These are phyloP conservation scores for Drosophila kambysellisi DNA, from an alignment of 2,888 invertebrate species.

Conservation along the genomic window DNA sequence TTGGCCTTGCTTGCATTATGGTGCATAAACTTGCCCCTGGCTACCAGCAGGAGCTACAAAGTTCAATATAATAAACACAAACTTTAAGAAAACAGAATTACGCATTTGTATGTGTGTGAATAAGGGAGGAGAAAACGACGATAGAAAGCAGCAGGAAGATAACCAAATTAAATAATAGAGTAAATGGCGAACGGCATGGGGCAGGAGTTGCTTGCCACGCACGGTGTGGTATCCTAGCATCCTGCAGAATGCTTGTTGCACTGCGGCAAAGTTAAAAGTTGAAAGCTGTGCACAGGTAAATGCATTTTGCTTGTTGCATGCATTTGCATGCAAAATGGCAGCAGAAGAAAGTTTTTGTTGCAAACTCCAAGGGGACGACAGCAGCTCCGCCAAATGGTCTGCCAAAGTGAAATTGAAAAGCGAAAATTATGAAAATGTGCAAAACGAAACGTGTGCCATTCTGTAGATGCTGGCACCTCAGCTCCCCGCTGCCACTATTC, in stretches of 20 bases:
- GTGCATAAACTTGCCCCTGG: constrained; percentile 58
- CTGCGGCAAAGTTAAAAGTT: constrained; percentile 31
- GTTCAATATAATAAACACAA: constrained; percentile 77
- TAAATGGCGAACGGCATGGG: constrained; percentile 42
- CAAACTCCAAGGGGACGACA: constrained; percentile 31
- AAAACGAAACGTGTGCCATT: constrained; percentile 70
- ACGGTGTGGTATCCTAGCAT: constrained; percentile 1
- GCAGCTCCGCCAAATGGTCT: constrained; percentile 52
- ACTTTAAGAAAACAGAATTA: constrained; percentile 56
- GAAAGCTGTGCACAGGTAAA: constrained; percentile 61
- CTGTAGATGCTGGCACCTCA: constrained; percentile 18
- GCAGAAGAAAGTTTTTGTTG: constrained; percentile 63
- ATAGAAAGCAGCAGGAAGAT: constrained; percentile 38
- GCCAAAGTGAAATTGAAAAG: constrained; percentile 73
- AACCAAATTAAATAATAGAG: constrained; percentile 78
- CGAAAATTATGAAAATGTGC: constrained; percentile 74
- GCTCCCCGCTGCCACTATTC: constrained; percentile 31
- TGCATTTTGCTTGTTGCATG: constrained; percentile 77
- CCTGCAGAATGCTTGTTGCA: constrained; percentile 24
- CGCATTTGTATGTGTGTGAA: not conserved
- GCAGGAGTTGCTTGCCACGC: constrained; percentile 2
- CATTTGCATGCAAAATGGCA: constrained; percentile 63
- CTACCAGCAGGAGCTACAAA: constrained; percentile 56
- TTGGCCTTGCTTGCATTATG: constrained; percentile 58
- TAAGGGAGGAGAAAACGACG: not conserved